Conservation (phyloP, 2,888 invertebrate species). For the Zaprionus bogoriensis region DNA sequence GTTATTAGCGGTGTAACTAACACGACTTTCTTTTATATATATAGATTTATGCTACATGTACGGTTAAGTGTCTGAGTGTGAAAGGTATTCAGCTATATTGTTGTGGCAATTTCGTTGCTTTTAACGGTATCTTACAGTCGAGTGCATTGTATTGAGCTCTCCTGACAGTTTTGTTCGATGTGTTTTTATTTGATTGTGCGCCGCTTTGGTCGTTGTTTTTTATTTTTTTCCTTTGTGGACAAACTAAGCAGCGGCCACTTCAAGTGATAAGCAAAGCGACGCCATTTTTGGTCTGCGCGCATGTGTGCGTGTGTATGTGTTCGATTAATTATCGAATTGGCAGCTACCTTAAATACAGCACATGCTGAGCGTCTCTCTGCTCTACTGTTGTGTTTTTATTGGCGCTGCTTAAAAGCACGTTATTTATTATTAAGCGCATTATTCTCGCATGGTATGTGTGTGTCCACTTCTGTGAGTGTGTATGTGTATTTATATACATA, state of each 20-base stretch:
- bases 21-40: no score
- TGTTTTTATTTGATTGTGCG: constrained; percentile 19
- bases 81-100: no score
- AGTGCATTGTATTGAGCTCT: no score
- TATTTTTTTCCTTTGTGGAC: constrained; percentile 18
- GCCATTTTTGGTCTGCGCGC: constrained; percentile 53
- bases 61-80: no score
- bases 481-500: neutral
- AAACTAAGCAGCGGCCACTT: constrained; percentile 62
- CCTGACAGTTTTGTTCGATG: neutral
- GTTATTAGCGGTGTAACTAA: no score
- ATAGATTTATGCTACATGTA: no score
- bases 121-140: neutral
- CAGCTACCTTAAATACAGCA: constrained; percentile 41
- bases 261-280: constrained; percentile 64
- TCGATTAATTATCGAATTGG: constrained; percentile 67
- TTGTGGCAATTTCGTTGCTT: no score
- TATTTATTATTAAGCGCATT: constrained; percentile 57
- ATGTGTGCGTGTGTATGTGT: constrained; percentile 27
- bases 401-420: constrained; percentile 53
- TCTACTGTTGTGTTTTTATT: constrained; percentile 10
- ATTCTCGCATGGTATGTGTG: neutral
- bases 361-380: neutral
- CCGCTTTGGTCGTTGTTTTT: constrained; percentile 4
- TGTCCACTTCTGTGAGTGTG: neutral